Evolutionary conservation across 2,888 invertebrate genomes (phyloP).

Genomic region (Nowickia ferox): DNA sequence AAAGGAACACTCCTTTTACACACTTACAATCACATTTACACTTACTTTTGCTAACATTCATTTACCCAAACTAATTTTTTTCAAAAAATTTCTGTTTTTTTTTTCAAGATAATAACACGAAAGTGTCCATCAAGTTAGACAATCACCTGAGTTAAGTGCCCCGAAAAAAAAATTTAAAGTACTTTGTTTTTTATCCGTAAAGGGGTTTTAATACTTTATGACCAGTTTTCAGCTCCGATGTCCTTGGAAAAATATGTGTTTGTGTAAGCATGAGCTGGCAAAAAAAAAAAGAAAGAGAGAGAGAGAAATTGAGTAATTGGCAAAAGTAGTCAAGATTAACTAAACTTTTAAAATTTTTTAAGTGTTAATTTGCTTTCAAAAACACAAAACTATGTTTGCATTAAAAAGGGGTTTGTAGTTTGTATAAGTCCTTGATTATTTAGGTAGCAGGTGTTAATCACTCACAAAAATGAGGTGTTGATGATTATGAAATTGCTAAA

Average conservation of each 20-base stretch:
- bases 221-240: neutral
- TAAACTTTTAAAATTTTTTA: conserved; percentile 64
- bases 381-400: conserved; percentile 30
- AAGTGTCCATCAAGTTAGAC: conserved; percentile 42
- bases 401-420: conserved; percentile 43
- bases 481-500: conserved; percentile 56
- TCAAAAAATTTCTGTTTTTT: neutral
- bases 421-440: conserved; percentile 60
- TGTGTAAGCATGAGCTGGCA: too few species aligned
- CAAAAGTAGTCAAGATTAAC: conserved; percentile 67
- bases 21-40: neutral
- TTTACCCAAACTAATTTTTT: neutral
- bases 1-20: neutral
- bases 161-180: conserved; percentile 15
- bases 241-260: neutral
- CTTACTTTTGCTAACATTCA: neutral
- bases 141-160: conserved; percentile 41
- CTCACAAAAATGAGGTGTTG: conserved; percentile 67
- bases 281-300: too few species aligned
- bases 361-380: conserved; percentile 68
- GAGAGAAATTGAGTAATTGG: conserved; percentile 38
- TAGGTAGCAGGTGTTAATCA: conserved; percentile 70
- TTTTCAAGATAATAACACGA: conserved; percentile 25
- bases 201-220: conserved; percentile 53
- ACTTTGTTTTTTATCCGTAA: conserved; percentile 10